A percentile compares a stretch with the other conserved stretches of the same genome.
Evolutionary conservation across 2,888 invertebrate species (phyloP).

Genomic region (Xestia rhomboidea): DNA sequence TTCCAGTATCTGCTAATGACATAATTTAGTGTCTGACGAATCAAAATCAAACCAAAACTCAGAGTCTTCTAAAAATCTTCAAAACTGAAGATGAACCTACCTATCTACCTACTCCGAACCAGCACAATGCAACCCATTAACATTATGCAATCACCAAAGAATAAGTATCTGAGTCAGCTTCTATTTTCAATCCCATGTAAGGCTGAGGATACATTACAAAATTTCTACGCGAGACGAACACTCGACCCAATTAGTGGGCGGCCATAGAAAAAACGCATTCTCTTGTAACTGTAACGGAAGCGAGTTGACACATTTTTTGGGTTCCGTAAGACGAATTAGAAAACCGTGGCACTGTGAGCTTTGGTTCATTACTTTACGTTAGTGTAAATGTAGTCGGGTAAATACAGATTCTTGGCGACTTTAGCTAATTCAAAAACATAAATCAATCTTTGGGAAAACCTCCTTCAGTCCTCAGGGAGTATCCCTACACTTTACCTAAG

Average conservation of each 20-base stretch:
- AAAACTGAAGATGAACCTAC: background rate
- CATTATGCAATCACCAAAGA: constrained; percentile 33
- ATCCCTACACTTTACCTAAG: too few relatives aligned
- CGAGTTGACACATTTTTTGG: constrained; percentile 70
- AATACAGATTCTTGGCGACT: background rate
- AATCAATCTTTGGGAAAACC: background rate
- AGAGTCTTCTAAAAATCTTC: too few relatives aligned
- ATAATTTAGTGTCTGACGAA: background rate
- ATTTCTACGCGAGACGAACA: constrained; percentile 70
- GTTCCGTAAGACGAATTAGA: constrained; percentile 57
- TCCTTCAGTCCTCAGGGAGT: background rate
- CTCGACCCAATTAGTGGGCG: constrained; percentile 70
- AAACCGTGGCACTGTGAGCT: constrained; percentile 13
- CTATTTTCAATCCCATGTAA: constrained; percentile 63
- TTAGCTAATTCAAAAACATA: background rate
- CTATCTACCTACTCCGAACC: too few relatives aligned
- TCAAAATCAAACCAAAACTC: too few relatives aligned
- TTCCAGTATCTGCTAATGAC: background rate
- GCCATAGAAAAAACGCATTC: constrained; percentile 71
- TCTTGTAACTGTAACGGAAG: constrained; percentile 78
- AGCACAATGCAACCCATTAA: background rate
- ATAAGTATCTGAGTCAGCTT: constrained; percentile 33
- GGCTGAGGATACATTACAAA: constrained; percentile 74
- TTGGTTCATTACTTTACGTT: background rate
- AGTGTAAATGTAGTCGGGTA: background rate